Evolutionary conservation across 2,797 vertebrate genomes (phyloP).

Genomic region (Ctenosaura bakeri): DNA sequence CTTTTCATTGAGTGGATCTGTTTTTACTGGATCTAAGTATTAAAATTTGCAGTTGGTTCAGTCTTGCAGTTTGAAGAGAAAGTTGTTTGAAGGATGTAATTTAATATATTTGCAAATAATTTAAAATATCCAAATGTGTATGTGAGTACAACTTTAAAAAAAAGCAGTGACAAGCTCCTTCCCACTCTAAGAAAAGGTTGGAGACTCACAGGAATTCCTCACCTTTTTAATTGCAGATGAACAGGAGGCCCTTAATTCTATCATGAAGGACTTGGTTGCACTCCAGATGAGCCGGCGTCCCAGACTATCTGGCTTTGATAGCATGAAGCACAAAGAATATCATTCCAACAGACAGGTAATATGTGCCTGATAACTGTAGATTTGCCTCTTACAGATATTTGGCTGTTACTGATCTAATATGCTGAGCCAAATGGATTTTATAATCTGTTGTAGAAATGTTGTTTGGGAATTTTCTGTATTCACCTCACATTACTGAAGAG

Average conservation of each 20-base stretch:
- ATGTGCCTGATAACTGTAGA: background rate
- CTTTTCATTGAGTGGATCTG: too few relatives aligned
- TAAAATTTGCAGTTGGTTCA: background rate
- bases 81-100: background rate
- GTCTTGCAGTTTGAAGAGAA: background rate
- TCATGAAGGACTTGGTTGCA: conserved; percentile 99
- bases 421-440: background rate
- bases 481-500: background rate
- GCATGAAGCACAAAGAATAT: conserved; percentile 89
- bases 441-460: background rate
- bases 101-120: conserved; percentile 6
- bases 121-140: background rate
- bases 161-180: background rate
- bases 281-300: conserved; percentile 94
- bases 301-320: conserved; percentile 87
- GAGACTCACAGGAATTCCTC: conserved; percentile 1
- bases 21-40: too few relatives aligned
- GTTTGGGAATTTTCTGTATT: too few relatives aligned
- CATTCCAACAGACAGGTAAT: conserved; percentile 90
- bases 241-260: conserved; percentile 97
- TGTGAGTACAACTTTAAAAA: background rate
- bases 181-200: conserved; percentile 1
- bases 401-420: conserved; percentile 49
- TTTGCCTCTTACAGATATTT: conserved; percentile 8
- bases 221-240: conserved; percentile 85